Evolutionary conservation across 2,888 invertebrate genomes (phyloP), one percentile per base, ranked within the genome.

Genomic region (Unio pictorum): DNA sequence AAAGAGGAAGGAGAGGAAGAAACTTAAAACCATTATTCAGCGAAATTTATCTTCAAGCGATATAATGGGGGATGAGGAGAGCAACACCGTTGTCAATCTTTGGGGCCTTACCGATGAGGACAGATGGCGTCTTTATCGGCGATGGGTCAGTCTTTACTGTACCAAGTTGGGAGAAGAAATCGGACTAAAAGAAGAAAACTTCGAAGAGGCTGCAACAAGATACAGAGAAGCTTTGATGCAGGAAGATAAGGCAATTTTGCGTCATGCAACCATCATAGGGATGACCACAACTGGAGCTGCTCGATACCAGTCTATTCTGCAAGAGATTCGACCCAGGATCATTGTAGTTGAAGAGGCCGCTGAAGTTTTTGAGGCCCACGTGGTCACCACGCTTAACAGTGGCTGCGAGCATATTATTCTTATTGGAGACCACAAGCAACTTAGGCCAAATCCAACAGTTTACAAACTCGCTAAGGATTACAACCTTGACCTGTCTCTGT

Each of bases 281-380:
- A 87, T 89, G 88, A 89, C 88, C 23, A 89, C 88, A 26, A 88
- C 89, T 18, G 86, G 86, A 17, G 88, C 89, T 30, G 88, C 89
- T 4, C 75, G 84, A 56, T 88, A 87, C 69, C 84, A 84, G 28
- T 60, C 75, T 8, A 71, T 88, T 7, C 78, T 89, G 20, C 79
- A 83, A 61, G 77, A 81, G 34, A 82, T 91, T 30, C 78, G 86
- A n/a, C 90, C 90, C 8, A 81, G 83, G 55, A 87, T 91, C 64
- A 87, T 91, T 18, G 87, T 92, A 26, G 94, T 96, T 2, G 96
- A 96, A 89, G 97, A 97, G 91, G 96, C 96, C 0, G 96, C 95
- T 0, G 96, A 96, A 91, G 94, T 96, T 0, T 89, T 96, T 55
- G 97, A 97, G 87, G 92, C 94, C 0, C 96, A 96, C 86, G 93